phyloP scores from a whole-genome alignment of 2,113 vertebrate species.

The Pyrgilauda ruficollis region DNA sequence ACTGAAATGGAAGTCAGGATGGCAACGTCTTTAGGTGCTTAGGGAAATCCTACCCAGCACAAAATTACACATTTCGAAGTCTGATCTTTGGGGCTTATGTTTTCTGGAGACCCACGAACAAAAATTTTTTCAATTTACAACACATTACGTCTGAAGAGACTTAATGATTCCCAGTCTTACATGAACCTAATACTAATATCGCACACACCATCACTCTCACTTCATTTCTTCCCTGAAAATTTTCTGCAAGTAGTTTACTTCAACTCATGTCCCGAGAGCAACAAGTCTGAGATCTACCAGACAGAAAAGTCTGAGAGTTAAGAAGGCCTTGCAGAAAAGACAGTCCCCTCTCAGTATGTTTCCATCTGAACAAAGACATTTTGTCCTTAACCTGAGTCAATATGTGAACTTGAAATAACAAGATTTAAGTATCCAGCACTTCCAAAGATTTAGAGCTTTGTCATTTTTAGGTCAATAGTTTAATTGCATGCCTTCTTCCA shows the following conservation, averaged over 20 bases:
- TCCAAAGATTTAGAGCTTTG: not conserved
- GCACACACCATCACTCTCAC: not conserved
- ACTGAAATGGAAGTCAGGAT: not conserved
- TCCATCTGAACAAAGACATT: not conserved
- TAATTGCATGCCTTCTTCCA: not conserved
- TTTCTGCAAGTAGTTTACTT: not conserved
- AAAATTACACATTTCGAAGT: not conserved
- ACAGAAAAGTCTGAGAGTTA: not conserved
- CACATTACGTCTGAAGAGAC: not conserved
- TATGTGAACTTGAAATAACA: not conserved
- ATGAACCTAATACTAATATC: not conserved
- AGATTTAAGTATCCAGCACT: not conserved
- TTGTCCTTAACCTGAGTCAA: not conserved
- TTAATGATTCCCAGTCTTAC: not conserved
- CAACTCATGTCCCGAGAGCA: not conserved
- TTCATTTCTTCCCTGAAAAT: not conserved
- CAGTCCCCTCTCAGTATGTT: not conserved
- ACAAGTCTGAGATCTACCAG: not conserved
- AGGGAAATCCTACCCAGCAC: not conserved
- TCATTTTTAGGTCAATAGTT: not conserved
- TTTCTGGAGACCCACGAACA: not conserved
- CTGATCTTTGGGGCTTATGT: not conserved
- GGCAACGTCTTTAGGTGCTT: not conserved
- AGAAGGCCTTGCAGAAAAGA: not conserved
- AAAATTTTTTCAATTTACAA: not conserved